Evolutionary conservation across 2,113 vertebrate species (phyloP).

Genomic region (Caretta caretta): DNA sequence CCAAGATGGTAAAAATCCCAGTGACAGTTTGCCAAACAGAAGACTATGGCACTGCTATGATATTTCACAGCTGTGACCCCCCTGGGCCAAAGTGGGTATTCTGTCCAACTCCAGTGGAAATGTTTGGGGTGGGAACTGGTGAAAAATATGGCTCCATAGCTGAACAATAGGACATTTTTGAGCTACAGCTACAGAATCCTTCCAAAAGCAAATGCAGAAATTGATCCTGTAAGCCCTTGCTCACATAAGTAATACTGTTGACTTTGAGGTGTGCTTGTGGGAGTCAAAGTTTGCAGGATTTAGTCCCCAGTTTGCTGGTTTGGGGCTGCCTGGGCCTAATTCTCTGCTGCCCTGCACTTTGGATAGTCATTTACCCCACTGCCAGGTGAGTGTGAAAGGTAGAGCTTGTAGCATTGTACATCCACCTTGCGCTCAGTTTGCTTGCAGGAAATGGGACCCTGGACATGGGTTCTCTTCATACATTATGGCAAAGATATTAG

Average conservation of each 20-base stretch:
- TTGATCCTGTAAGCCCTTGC: neutral
- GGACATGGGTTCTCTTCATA: accelerated
- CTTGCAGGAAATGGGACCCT: neutral
- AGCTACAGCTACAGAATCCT: neutral
- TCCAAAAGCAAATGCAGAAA: neutral
- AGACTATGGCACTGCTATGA: neutral
- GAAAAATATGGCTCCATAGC: neutral
- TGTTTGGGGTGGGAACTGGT: neutral
- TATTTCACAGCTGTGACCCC: neutral
- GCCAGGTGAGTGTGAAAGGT: neutral
- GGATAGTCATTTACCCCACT: neutral
- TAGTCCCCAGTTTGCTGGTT: neutral
- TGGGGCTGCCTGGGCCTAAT: neutral
- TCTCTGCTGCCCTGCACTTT: neutral
- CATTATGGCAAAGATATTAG: accelerated
- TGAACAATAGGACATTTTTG: neutral
- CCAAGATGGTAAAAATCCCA: neutral
- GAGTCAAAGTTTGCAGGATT: neutral
- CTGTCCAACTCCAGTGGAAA: neutral
- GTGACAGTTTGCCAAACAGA: neutral
- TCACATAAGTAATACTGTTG: neutral
- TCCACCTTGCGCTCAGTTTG: neutral
- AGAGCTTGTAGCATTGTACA: accelerated
- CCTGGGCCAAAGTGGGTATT: neutral
- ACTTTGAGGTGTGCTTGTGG: neutral